Evolutionary conservation across 2,113 vertebrate species (phyloP), one percentile per base, ranked within the genome.

Genomic region (Aleadryas rufinucha): DNA sequence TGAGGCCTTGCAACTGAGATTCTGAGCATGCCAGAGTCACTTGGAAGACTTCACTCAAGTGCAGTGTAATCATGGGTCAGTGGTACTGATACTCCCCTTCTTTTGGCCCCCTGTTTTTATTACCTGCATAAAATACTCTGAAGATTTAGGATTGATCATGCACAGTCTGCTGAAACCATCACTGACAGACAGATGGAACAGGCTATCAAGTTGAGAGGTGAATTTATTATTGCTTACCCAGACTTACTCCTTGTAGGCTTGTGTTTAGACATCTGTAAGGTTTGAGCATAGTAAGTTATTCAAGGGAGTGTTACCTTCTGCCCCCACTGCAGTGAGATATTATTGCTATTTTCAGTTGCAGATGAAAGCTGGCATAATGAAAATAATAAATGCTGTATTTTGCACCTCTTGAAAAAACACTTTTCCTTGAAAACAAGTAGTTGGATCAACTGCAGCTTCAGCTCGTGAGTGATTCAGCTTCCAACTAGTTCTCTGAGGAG

Each of bases 361-460:
- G 33, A 20, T 93, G 70, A 75, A 85, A 79, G 53, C 42, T 88
- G 61, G 42, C 35, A 24, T 81, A 57, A 75, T 78, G 76, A 72
- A 95, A 84, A 90, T 94, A 68, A 88, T 71, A 89, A 94, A 65
- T 92, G 35, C 23, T 69, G 30, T 54, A 27, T 86, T 97, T 93
- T 95, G 11, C 3, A 2, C 66, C 79, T 94, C 83, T 93, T 86
- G 66, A 65, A 94, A 75, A 77, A 85, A 33, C 74, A 72, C 76
- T 80, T 93, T 88, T 80, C n/a, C 26, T 53, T 95, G 75, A 70
- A 92, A 95, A 63, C 66, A 50, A 88, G 50, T 74, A 24, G 35
- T 86, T 6, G 1, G 45, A 80, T 94, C 64, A 86, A 42, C 59
- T 65, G 39, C 75, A 90, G 45, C 54, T 65, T 93, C 82, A 61